Conservation (phyloP, 35 echinoderm and acorn worm genomes). For the Amphiura filiformis region DNA sequence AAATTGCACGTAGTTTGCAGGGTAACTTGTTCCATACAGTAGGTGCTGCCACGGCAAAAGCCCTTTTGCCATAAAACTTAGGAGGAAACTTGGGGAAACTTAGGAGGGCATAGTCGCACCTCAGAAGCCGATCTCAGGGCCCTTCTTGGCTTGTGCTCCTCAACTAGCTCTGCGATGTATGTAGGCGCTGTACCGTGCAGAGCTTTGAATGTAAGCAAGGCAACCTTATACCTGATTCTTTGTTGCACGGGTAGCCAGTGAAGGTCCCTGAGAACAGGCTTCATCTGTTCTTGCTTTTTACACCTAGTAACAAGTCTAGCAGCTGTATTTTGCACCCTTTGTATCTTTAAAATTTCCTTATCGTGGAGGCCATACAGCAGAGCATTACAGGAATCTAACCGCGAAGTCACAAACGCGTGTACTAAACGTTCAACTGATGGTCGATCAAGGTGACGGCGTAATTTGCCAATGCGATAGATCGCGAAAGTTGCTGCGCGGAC, state of each 20-base stretch:
- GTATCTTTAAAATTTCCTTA: background rate
- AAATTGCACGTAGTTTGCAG: background rate
- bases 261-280: slow-evolving; percentile 29
- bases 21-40: background rate
- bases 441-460: too few species aligned
- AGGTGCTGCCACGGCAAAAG: background rate
- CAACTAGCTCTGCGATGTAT: slow-evolving; percentile 5
- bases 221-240: too few species aligned
- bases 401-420: slow-evolving; percentile 22
- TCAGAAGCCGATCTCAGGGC: background rate
- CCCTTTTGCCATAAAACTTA: background rate
- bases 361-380: slow-evolving; percentile 30
- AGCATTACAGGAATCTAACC: slow-evolving; percentile 17
- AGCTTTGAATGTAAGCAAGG: slow-evolving; percentile 29
- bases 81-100: background rate
- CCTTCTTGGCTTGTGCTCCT: background rate
- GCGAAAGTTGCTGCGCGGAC: too few species aligned
- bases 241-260: slow-evolving; percentile 61
- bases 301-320: slow-evolving; percentile 22
- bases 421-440: slow-evolving; percentile 9
- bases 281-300: slow-evolving; percentile 18
- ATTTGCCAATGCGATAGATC: too few species aligned
- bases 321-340: slow-evolving; percentile 34
- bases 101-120: background rate
- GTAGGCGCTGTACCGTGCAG: slow-evolving; percentile 27